A percentile compares a stretch with the other conserved stretches of the same genome.
Conservation (phyloP, 2,888 invertebrate genomes). For the Hypomecis punctinalis region DNA sequence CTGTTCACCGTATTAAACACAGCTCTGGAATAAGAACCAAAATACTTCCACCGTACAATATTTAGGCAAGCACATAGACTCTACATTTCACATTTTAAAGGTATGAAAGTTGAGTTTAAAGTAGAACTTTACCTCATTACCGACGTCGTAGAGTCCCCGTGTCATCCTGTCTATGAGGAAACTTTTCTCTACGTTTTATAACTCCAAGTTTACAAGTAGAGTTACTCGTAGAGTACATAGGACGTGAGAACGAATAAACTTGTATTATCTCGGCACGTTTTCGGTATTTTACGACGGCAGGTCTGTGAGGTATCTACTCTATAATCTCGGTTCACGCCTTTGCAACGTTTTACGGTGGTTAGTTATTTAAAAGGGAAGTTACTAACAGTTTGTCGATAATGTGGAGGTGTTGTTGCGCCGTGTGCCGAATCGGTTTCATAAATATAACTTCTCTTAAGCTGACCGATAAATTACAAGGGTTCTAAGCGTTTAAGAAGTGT, state of each 20-base stretch:
- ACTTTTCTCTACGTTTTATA: slow-evolving; percentile 40
- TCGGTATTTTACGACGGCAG: slow-evolving; percentile 39
- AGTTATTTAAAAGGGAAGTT: slow-evolving; percentile 8
- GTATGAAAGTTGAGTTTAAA: not conserved
- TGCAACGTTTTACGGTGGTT: slow-evolving; percentile 20
- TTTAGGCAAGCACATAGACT: not conserved
- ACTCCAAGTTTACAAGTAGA: slow-evolving; percentile 34
- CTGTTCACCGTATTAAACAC: too few relatives aligned
- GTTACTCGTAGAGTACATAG: slow-evolving; percentile 20
- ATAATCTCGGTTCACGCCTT: slow-evolving; percentile 32
- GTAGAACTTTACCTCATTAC: slow-evolving; percentile 15
- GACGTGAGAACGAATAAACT: slow-evolving; percentile 42
- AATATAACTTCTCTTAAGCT: too few relatives aligned
- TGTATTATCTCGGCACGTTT: slow-evolving; percentile 40
- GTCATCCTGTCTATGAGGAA: slow-evolving; percentile 28
- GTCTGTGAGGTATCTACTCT: slow-evolving; percentile 30
- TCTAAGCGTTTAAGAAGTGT: too few relatives aligned
- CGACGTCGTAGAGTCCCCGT: slow-evolving; percentile 10
- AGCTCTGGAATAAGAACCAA: not conserved
- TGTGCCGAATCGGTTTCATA: too few relatives aligned
- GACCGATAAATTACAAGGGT: too few relatives aligned
- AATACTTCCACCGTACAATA: not conserved
- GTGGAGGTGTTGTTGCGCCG: not conserved
- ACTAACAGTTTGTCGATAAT: slow-evolving; percentile 3
- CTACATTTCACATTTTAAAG: not conserved